Conservation (phyloP, 2,797 vertebrate genomes). For the Gymnocypris eckloni region DNA sequence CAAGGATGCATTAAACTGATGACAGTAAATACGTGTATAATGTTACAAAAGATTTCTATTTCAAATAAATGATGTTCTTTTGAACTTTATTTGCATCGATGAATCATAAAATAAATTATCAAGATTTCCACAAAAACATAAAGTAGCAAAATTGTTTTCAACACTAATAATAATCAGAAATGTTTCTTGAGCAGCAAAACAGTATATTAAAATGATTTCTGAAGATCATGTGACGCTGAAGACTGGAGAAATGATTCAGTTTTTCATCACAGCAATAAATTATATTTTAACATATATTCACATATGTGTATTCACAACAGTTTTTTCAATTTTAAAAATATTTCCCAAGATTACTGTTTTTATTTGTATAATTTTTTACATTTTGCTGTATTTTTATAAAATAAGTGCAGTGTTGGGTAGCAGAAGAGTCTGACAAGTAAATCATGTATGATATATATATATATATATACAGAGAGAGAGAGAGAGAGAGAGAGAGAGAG, state of each 20-base stretch:
- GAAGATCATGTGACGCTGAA: background rate
- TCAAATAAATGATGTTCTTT: background rate
- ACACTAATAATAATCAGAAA: background rate
- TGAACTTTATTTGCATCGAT: background rate
- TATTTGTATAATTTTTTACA: no score
- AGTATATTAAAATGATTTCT: background rate
- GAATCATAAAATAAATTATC: background rate
- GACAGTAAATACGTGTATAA: no score
- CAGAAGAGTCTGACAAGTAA: no score
- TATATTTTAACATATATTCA: background rate
- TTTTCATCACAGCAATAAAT: background rate
- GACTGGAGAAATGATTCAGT: background rate
- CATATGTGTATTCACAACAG: background rate
- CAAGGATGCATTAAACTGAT: background rate
- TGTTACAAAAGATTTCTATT: no score
- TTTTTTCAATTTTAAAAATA: background rate
- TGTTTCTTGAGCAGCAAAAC: background rate
- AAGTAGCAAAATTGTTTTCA: background rate
- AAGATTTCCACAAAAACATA: background rate
- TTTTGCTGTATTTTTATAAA: no score
- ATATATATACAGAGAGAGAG: no score
- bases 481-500: no score
- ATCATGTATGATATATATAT: no score
- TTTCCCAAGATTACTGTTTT: background rate
- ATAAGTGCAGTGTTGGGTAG: background rate